Percentiles rank a stretch among this genome's conserved stretches.
Evolutionary conservation across 2,113 vertebrate species (phyloP).

Genomic region (Lates calcarifer): DNA sequence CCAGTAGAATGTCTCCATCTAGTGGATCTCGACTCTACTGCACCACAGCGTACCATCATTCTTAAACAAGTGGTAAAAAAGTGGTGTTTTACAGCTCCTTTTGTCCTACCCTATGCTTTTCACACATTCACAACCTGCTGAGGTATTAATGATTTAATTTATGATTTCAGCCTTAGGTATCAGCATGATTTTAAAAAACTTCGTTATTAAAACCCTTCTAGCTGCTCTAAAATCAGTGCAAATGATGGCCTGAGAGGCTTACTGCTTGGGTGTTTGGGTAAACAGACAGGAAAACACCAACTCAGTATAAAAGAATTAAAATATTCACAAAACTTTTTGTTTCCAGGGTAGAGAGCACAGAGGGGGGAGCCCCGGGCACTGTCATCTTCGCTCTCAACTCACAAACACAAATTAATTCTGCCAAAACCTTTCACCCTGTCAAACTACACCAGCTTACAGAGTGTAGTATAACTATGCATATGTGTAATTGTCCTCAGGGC

Average conservation of each 20-base stretch:
- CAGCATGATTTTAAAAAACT: background rate
- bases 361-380: background rate
- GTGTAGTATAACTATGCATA: background rate
- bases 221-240: background rate
- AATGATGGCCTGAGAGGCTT: background rate
- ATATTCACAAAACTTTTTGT: background rate
- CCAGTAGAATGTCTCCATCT: conserved; percentile 52
- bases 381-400: conserved; percentile 12
- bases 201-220: background rate
- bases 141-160: background rate
- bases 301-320: background rate
- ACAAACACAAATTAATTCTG: conserved; percentile 18
- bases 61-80: background rate
- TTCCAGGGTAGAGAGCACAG: background rate
- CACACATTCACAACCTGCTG: background rate
- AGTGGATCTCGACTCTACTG: background rate
- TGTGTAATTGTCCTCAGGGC: conserved; percentile 1
- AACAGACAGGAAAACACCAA: background rate
- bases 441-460: background rate
- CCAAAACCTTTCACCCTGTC: background rate
- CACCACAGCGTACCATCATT: background rate
- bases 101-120: background rate
- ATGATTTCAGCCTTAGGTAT: background rate
- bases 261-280: background rate
- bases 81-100: background rate